Percentiles rank a stretch among this genome's conserved stretches.
phyloP scores from a whole-genome alignment of 2,797 vertebrate genomes.

The Myotis planiceps region DNA sequence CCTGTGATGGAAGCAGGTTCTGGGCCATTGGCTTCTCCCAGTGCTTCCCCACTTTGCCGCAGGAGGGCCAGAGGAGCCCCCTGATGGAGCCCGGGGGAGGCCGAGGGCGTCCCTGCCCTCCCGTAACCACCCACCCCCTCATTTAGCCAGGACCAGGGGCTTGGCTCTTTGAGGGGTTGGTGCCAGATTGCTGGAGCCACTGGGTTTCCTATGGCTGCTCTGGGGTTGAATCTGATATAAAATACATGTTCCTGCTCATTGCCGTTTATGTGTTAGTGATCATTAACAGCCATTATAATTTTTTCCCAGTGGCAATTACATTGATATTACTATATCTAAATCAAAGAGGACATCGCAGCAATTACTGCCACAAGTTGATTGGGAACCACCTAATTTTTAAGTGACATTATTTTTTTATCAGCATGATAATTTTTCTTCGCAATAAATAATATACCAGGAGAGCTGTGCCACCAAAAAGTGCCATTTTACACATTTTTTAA shows the following conservation, averaged over 20 bases:
- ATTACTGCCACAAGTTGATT: slow-evolving; percentile 82
- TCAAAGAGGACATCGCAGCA: slow-evolving; percentile 83
- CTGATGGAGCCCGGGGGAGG: background rate
- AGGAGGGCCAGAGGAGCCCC: background rate
- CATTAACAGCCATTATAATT: slow-evolving; percentile 86
- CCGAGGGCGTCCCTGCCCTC: background rate
- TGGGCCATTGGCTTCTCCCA: background rate
- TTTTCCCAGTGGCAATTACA: slow-evolving; percentile 85
- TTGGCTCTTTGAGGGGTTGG: background rate
- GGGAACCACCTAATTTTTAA: slow-evolving; percentile 88
- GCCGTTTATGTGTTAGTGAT: slow-evolving; percentile 85
- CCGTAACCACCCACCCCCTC: background rate
- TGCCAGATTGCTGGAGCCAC: slow-evolving; percentile 22
- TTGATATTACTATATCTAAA: slow-evolving; percentile 85
- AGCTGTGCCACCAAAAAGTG: slow-evolving; percentile 70
- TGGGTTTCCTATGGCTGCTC: background rate
- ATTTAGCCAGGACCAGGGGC: background rate
- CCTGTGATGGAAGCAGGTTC: accelerated
- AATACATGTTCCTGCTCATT: slow-evolving; percentile 80
- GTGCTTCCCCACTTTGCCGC: background rate
- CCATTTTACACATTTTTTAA: slow-evolving; percentile 63
- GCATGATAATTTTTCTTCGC: slow-evolving; percentile 81
- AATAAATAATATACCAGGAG: slow-evolving; percentile 84
- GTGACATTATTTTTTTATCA: slow-evolving; percentile 86
- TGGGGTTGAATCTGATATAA: slow-evolving; percentile 69